Percentiles rank a stretch among this genome's conserved stretches.
Evolutionary conservation across 53 echinoderm and acorn worm species (phyloP).

Genomic region (Arbacia lixula): DNA sequence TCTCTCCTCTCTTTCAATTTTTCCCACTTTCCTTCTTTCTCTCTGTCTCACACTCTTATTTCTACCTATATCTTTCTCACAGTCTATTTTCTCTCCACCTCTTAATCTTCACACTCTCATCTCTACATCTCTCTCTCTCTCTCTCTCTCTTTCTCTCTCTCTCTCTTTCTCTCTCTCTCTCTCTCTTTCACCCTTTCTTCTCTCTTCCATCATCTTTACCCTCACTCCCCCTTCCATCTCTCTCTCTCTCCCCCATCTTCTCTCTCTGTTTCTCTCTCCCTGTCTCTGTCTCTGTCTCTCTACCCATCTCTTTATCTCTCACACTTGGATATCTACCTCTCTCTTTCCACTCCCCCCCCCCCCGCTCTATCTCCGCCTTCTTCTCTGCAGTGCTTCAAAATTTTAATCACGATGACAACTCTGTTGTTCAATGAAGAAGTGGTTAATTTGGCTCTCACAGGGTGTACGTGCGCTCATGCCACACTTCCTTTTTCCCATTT

Average conservation of each 20-base stretch:
- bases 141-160: neutral
- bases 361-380: no score
- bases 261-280: neutral
- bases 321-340: neutral
- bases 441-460: no score
- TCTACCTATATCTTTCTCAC: no score
- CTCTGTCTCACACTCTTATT: no score
- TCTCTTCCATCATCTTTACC: no score
- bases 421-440: no score
- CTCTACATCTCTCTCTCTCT: neutral
- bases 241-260: neutral
- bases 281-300: neutral
- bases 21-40: neutral
- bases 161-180: neutral
- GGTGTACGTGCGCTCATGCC: no score
- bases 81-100: neutral
- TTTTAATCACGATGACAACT: no score
- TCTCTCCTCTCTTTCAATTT: neutral
- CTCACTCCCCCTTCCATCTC: neutral
- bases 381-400: no score
- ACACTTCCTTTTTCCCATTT: no score
- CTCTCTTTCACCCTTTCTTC: no score
- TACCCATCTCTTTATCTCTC: neutral
- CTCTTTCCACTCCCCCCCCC: neutral
- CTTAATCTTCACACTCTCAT: neutral